Percentiles rank a stretch among this genome's conserved stretches.
These are phyloP conservation scores for Pseudomyrmex concolor DNA, from an alignment of 1,140 invertebrate genomes.

Conservation along the genomic window DNA sequence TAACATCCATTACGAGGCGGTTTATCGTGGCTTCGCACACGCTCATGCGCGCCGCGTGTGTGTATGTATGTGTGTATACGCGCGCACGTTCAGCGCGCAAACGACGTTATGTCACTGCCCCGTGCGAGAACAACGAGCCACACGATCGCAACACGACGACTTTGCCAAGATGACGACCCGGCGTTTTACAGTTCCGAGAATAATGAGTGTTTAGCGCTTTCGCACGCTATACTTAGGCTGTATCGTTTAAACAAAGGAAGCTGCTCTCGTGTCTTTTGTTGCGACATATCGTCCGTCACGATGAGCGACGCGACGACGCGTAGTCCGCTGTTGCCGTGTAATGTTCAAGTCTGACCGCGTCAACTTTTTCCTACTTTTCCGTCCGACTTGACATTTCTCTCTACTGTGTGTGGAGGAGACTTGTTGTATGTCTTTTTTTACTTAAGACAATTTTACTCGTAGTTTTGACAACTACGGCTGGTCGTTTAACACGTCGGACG, in stretches of 20 bases:
- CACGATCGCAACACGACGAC: slow-evolving; percentile 2
- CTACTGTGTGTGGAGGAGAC: no score
- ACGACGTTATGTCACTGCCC: slow-evolving; percentile 68
- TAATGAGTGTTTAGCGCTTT: slow-evolving; percentile 64
- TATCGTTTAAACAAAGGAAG: slow-evolving; percentile 51
- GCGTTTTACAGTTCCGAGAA: slow-evolving; percentile 46
- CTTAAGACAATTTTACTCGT: neutral
- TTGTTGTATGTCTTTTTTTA: slow-evolving; percentile 11
- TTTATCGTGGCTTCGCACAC: neutral
- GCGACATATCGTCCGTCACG: neutral
- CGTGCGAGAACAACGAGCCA: slow-evolving; percentile 41
- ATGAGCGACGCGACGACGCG: neutral
- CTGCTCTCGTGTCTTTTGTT: slow-evolving; percentile 17
- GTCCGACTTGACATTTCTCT: neutral
- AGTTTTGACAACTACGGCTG: no score
- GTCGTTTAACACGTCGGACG: no score
- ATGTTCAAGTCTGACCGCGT: neutral
- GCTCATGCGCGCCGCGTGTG: no score
- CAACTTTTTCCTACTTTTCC: neutral
- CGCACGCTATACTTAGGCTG: slow-evolving; percentile 40
- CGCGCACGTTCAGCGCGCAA: neutral
- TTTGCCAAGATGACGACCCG: slow-evolving; percentile 49
- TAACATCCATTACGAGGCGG: neutral
- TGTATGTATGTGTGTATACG: neutral
- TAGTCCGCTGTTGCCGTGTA: neutral